phyloP scores from a whole-genome alignment of 2,113 vertebrate genomes.

The Petaurus breviceps region DNA sequence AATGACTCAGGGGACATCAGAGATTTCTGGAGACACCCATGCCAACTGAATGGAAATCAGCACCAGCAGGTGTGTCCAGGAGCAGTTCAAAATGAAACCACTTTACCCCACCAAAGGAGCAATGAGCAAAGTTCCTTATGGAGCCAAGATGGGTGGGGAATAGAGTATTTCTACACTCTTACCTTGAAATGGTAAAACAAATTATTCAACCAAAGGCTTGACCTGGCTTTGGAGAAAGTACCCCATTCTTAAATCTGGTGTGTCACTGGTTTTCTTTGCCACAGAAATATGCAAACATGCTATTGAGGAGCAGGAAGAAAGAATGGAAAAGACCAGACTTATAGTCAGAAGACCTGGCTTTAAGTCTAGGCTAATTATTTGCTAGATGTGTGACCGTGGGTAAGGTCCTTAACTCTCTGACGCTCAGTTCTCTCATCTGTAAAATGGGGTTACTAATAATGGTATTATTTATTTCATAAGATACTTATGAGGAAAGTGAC shows the following conservation, averaged over 20 bases:
- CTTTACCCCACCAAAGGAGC: neutral
- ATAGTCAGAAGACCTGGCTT: too few species aligned
- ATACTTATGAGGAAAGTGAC: neutral
- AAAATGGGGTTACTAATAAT: neutral
- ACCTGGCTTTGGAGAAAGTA: neutral
- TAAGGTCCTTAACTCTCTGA: neutral
- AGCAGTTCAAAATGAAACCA: neutral
- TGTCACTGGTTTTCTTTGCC: neutral
- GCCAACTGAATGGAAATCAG: neutral
- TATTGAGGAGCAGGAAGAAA: neutral
- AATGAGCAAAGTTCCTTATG: neutral
- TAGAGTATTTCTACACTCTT: neutral
- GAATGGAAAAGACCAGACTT: neutral
- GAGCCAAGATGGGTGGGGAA: neutral
- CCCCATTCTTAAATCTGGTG: conserved; percentile 1
- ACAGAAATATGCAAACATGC: neutral
- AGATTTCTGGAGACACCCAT: neutral
- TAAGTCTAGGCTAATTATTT: too few species aligned
- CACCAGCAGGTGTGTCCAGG: neutral
- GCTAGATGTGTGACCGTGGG: too few species aligned
- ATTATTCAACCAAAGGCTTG: neutral
- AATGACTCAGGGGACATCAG: neutral
- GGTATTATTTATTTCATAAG: too few species aligned
- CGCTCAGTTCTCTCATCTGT: neutral
- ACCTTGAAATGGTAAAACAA: too few species aligned